A percentile compares a stretch with the other conserved stretches of the same genome.
Conservation (phyloP, 2,888 invertebrate species). For the Amblyjoppa proteus region DNA sequence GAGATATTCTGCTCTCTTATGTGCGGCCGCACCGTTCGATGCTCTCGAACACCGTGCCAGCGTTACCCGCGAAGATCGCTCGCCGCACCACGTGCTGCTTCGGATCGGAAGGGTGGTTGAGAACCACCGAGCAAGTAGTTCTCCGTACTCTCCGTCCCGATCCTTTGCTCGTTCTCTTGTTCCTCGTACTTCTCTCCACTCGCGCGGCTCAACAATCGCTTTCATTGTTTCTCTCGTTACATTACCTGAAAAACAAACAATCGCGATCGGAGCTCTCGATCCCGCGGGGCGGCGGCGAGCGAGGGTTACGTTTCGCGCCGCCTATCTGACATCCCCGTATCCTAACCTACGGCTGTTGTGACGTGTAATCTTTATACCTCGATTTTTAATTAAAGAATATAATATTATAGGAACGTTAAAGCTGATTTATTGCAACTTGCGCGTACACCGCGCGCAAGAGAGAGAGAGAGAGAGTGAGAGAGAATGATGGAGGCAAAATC, state of each 20-base stretch:
- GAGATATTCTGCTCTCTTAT: slow-evolving; percentile 5
- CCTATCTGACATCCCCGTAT: slow-evolving; percentile 40
- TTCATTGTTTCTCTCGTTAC: slow-evolving; percentile 76
- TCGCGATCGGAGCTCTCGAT: slow-evolving; percentile 47
- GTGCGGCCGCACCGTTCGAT: slow-evolving; percentile 41
- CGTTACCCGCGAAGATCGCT: slow-evolving; percentile 57
- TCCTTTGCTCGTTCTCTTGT: slow-evolving; percentile 56
- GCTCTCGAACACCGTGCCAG: slow-evolving; percentile 34
- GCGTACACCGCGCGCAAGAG: slow-evolving; percentile 62
- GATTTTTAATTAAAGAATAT: slow-evolving; percentile 81
- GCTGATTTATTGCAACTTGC: slow-evolving; percentile 76
- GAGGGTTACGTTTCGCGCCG: slow-evolving; percentile 47
- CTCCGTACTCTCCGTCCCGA: slow-evolving; percentile 34
- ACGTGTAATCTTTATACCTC: slow-evolving; percentile 76
- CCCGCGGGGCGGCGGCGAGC: slow-evolving; percentile 8
- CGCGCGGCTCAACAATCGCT: slow-evolving; percentile 69
- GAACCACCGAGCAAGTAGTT: slow-evolving; percentile 62
- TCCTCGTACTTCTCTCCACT: slow-evolving; percentile 39
- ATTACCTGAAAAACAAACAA: slow-evolving; percentile 73
- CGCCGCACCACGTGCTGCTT: slow-evolving; percentile 53
- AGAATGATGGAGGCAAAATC: slow-evolving; percentile 42
- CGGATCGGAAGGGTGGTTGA: slow-evolving; percentile 58
- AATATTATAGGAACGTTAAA: slow-evolving; percentile 77
- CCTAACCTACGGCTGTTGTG: slow-evolving; percentile 68
- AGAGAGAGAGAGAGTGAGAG: slow-evolving; percentile 25